Percentiles rank a stretch among this genome's conserved stretches.
These are phyloP conservation scores for Trypoxylon attenuatum DNA, from an alignment of 2,888 invertebrate genomes.

Conservation along the genomic window DNA sequence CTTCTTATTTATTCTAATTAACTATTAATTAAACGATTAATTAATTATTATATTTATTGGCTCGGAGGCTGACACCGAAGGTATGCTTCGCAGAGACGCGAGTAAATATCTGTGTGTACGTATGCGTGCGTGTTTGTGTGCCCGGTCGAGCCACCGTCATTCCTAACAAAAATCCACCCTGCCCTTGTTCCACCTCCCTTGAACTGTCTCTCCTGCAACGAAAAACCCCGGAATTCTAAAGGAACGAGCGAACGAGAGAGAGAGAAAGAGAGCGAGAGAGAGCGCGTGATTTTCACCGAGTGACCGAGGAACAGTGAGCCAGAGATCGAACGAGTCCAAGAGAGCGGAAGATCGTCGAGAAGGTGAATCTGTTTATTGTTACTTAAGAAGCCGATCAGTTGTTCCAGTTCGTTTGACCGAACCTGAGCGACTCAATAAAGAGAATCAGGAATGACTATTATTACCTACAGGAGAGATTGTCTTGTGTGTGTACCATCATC, in stretches of 20 bases:
- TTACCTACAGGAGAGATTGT: neutral
- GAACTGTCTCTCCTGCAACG: neutral
- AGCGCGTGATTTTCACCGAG: no score
- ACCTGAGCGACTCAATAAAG: constrained; percentile 4
- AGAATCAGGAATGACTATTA: neutral
- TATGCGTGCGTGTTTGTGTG: constrained; percentile 26
- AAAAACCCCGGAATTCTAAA: neutral
- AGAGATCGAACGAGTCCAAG: no score
- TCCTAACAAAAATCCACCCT: neutral
- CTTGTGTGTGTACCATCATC: constrained; percentile 2
- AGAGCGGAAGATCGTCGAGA: neutral
- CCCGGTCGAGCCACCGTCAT: constrained; percentile 43
- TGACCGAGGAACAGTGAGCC: no score
- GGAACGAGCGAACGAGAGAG: neutral
- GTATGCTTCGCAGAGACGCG: constrained; percentile 22
- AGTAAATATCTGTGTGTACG: no score
- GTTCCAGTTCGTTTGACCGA: neutral
- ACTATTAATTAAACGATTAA: constrained; percentile 42
- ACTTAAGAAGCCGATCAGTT: constrained; percentile 41
- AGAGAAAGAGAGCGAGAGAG: neutral
- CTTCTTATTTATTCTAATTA: constrained; percentile 65
- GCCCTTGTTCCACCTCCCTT: neutral
- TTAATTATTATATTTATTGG: constrained; percentile 65
- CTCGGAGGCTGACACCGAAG: constrained; percentile 53
- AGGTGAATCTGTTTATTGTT: constrained; percentile 46